Percentiles rank a stretch among this genome's conserved stretches.
Evolutionary conservation across 2,888 invertebrate species (phyloP).

Genomic region (Eurois occulta): DNA sequence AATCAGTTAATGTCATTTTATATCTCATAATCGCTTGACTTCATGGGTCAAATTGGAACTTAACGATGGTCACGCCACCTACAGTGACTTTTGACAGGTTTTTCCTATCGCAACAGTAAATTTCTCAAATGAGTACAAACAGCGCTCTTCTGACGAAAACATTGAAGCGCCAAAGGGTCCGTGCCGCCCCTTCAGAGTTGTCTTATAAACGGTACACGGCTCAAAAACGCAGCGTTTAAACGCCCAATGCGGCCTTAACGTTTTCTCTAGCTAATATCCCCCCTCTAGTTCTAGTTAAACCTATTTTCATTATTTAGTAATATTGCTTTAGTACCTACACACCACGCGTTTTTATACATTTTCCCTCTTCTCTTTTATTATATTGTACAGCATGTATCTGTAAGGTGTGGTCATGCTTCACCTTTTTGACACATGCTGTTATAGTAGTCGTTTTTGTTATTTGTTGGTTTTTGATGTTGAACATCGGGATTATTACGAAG

Average conservation of each 20-base stretch:
- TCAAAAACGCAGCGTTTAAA: slow-evolving; percentile 38
- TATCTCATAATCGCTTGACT: not conserved
- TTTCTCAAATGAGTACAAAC: not conserved
- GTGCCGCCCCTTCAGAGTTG: not conserved
- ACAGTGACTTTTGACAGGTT: not conserved
- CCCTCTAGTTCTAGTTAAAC: slow-evolving; percentile 39
- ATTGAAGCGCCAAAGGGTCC: no score
- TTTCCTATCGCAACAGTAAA: not conserved
- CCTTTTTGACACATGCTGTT: not conserved
- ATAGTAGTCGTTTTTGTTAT: slow-evolving; percentile 13
- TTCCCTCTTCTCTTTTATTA: slow-evolving; percentile 1
- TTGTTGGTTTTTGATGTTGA: slow-evolving; percentile 51
- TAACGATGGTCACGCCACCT: not conserved
- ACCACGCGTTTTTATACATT: slow-evolving; percentile 43
- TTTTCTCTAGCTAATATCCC: slow-evolving; percentile 39
- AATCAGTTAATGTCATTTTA: not conserved
- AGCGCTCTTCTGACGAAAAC: not conserved
- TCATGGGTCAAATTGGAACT: not conserved
- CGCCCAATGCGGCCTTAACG: not conserved
- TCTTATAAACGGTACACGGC: no score
- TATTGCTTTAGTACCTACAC: slow-evolving; percentile 37
- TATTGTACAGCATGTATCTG: not conserved
- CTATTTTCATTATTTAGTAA: slow-evolving; percentile 35
- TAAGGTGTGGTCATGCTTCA: not conserved
- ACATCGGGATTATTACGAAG: slow-evolving; percentile 61